Base-by-base conservation (phyloP, 2,888 invertebrate species). In the Drosophila atroscutellata region DNA sequence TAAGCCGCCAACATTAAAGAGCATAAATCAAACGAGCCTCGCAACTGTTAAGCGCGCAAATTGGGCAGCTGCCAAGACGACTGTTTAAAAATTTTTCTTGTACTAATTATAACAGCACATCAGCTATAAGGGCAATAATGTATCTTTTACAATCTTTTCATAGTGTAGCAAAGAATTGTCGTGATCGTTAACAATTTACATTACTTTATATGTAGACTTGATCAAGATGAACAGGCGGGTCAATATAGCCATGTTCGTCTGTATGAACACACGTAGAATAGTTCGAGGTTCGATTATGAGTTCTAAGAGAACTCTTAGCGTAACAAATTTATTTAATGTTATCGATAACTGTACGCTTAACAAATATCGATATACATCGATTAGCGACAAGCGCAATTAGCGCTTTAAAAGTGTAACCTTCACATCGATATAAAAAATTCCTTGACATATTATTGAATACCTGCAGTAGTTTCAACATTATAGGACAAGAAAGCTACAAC, bases 21-120 rank as follows among this genome's bases (percentile, higher is more conserved):
- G 62, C 81, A 78, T 80, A 82, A 86, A 86, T 85, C 76, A 86
- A 72, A 75, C 26, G 77, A 65, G 20, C 0, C 39, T n/a, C 62
- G 26, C 28, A 28, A 72, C 42, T 69, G 59, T 49, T 24, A 66
- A 58, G 66, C 32, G 66, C 9, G 72, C 58, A 59, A 72, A 72
- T 47, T 62, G 66, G 32, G 34, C 62, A 65, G 61, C 65, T 58
- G 56, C 63, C 54, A 71, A 49, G 52, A 67, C 58, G 70, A 66
- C 60, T 79, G 65, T 28, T 75, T 72, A 67, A 51, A 69, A 56
- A 45, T 66, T 49, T 73, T 68, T 11, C 47, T 58, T 45, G 39
- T 45, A 3, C 50, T 13, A 36, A 47, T 34, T 18, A 37, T 11
- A 30, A 28, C 45, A 9, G 65, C 18, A 36, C 11, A 37, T 64